These are phyloP conservation scores for Tichodroma muraria DNA, from an alignment of 2,113 vertebrate genomes.

Conservation along the genomic window DNA sequence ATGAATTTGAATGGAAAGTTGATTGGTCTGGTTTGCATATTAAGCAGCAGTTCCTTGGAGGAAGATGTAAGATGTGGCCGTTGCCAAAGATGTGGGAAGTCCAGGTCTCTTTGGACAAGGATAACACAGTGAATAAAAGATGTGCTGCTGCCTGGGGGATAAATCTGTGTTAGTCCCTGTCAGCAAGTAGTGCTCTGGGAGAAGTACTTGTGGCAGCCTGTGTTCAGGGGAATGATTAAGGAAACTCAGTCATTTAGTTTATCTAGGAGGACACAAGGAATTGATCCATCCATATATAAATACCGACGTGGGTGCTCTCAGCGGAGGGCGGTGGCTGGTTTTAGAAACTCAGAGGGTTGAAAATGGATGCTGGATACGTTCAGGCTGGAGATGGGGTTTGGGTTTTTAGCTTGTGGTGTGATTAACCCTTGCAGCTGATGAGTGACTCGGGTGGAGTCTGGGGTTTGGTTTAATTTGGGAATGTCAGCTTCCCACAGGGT, in stretches of 20 bases:
- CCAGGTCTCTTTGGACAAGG: not conserved
- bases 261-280: not conserved
- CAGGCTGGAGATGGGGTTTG: not conserved
- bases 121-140: not conserved
- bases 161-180: not conserved
- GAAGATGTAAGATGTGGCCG: not conserved
- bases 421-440: not conserved
- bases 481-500: accelerated
- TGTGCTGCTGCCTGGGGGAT: not conserved
- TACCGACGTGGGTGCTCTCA: accelerated
- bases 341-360: not conserved
- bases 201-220: not conserved
- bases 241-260: not conserved
- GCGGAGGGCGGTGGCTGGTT: accelerated
- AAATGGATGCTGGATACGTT: not conserved
- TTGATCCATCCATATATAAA: not conserved
- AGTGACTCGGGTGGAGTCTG: not conserved
- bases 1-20: not conserved
- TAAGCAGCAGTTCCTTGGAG: not conserved
- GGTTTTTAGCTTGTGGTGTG: not conserved
- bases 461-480: not conserved
- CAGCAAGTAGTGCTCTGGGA: not conserved
- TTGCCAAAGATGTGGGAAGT: not conserved
- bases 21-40: not conserved
- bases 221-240: not conserved